Evolutionary conservation across 2,888 invertebrate species (phyloP).

Genomic region (Nineta flava): DNA sequence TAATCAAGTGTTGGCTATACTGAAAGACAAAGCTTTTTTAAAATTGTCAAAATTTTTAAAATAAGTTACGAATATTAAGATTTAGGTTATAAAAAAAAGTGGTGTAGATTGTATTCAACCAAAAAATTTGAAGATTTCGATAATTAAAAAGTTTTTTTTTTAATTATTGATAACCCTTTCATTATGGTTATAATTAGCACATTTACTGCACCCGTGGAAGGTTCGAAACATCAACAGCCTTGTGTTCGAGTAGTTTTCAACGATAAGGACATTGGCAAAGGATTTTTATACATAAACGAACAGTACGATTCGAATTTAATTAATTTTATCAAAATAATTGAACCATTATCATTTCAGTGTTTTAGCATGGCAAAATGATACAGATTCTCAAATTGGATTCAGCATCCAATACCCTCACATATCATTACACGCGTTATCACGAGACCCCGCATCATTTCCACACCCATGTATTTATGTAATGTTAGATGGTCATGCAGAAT

Average conservation of each 20-base stretch:
- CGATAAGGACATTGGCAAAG: conserved; percentile 5
- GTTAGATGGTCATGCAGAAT: conserved; percentile 4
- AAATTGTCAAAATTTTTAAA: too few relatives aligned
- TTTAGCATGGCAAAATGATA: conserved; percentile 4
- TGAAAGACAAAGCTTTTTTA: too few relatives aligned
- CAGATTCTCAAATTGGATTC: conserved; percentile 1
- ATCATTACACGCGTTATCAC: conserved; percentile 5
- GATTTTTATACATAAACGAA: conserved; percentile 5
- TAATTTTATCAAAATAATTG: neutral
- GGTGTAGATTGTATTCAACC: too few relatives aligned
- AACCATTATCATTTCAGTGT: conserved; percentile 1
- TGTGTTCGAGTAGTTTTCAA: conserved; percentile 3
- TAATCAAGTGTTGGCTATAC: too few relatives aligned
- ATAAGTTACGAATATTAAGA: too few relatives aligned
- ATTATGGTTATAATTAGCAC: conserved; percentile 5
- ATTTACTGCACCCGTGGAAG: conserved; percentile 5
- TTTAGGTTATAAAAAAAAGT: too few relatives aligned
- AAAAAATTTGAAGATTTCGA: too few relatives aligned
- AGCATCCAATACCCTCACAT: conserved; percentile 6
- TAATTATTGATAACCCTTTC: neutral
- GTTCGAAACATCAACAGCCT: conserved; percentile 5
- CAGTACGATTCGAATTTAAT: conserved; percentile 1
- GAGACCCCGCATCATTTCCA: conserved; percentile 3
- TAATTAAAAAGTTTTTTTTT: neutral
- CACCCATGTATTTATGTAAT: conserved; percentile 6